Percentiles rank a stretch among this genome's conserved stretches.
These are phyloP conservation scores for Oscheius sp. DNA, from an alignment of 2,888 invertebrate genomes.

Conservation along the genomic window DNA sequence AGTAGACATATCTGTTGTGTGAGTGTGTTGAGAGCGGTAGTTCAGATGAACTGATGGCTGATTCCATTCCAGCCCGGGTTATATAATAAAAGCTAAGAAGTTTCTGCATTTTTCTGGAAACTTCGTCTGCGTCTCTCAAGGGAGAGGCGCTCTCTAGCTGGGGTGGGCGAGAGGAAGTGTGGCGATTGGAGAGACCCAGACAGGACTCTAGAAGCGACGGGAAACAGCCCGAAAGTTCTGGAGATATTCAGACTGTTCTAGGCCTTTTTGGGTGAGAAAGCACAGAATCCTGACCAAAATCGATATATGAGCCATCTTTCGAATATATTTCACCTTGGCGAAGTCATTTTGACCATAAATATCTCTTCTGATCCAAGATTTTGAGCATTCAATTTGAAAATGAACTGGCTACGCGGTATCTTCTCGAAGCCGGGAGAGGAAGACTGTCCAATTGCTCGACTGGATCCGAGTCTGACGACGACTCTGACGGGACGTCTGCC, in stretches of 20 bases:
- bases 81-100: slow-evolving; percentile 31
- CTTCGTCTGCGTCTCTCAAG: slow-evolving; percentile 10
- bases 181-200: no score
- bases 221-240: no score
- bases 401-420: background rate
- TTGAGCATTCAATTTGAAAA: background rate
- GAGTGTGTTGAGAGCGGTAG: background rate
- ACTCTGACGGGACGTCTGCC: slow-evolving; percentile 1
- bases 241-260: no score
- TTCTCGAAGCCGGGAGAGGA: background rate
- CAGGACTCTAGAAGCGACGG: no score
- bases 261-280: no score
- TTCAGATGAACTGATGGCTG: slow-evolving; percentile 7
- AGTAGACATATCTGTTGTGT: slow-evolving; percentile 44
- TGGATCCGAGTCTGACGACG: background rate
- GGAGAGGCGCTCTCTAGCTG: no score
- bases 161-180: no score
- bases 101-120: slow-evolving; percentile 37
- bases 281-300: background rate
- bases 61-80: background rate
- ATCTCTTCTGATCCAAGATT: no score
- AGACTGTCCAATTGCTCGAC: background rate
- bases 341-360: background rate
- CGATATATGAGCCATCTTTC: background rate
- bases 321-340: background rate